Base-by-base conservation (phyloP, 2,888 invertebrate species). In the Thysanoteuthis rhombus region DNA sequence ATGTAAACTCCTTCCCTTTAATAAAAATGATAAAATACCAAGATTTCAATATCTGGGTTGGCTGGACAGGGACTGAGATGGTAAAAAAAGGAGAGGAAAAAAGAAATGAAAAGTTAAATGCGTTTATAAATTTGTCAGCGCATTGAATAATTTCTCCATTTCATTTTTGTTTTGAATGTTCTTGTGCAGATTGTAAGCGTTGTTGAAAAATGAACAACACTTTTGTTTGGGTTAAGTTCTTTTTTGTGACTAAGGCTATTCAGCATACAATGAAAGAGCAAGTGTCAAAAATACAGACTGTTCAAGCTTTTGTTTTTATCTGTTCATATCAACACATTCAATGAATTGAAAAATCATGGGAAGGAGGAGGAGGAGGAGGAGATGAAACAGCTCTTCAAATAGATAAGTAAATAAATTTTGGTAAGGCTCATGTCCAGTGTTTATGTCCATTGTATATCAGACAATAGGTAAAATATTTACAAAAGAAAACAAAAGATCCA, bases 1-100 rank as follows among this genome's bases (percentile, higher is more conserved):
- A n/a, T n/a, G n/a, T 75, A n/a, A 75, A 75, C 75, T n/a, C n/a
- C 75, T 75, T 75, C n/a, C n/a, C 75, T 75, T 75, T 75, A n/a
- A 75, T 75, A 75, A 75, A n/a, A n/a, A n/a, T n/a, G 3, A n/a
- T n/a, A n/a, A n/a, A 36, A 75, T n/a, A n/a, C 25, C n/a, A 16
- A 75, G 75, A 75, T 75, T 75, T 75, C 12, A n/a, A 75, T 75
- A 75, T 75, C 75, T 75, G 75, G 36, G 1, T 75, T n/a, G 25
- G 75, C 75, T 36, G 36, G 75, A 75, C n/a, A n/a, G 36, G 75
- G 19, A 75, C n/a, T n/a, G 3, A 75, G 36, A n/a, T n/a, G 52
- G 52, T 52, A 25, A 52, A 75, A 75, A 75, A 75, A 25, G 32
- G 8, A 58, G 32, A 58, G 8, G 32, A 58, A 32, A 1, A 75